Conservation (phyloP, 92 coral and sea anemone species). For the Siderastrea siderea region DNA sequence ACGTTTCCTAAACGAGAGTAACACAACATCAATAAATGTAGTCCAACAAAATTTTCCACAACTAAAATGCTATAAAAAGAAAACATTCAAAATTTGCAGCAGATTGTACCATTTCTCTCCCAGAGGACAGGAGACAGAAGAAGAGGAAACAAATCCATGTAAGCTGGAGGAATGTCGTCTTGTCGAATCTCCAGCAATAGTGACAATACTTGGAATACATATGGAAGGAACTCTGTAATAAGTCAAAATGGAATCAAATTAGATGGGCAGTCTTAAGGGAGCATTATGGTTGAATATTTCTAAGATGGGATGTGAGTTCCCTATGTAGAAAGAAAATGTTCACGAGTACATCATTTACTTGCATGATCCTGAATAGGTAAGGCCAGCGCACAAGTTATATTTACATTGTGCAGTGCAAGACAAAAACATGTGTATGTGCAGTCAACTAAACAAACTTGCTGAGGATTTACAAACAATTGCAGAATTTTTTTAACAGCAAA, state of each 20-base stretch:
- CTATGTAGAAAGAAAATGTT: too few species aligned
- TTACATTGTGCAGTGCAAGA: too few species aligned
- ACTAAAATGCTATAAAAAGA: background rate
- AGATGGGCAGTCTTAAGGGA: background rate
- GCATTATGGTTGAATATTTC: too few species aligned
- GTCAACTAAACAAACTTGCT: too few species aligned
- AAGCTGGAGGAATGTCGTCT: slow-evolving; percentile 86
- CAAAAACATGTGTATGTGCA: too few species aligned
- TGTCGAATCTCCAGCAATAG: slow-evolving; percentile 91
- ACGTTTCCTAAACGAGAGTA: slow-evolving; percentile 81
- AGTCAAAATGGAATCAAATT: background rate
- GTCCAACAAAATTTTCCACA: background rate
- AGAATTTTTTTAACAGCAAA: too few species aligned
- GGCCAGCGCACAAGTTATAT: too few species aligned
- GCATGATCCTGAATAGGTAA: too few species aligned
- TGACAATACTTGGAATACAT: slow-evolving; percentile 97
- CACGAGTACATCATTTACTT: too few species aligned
- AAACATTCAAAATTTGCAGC: background rate
- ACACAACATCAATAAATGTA: background rate
- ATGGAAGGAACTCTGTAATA: slow-evolving; percentile 92
- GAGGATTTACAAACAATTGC: too few species aligned
- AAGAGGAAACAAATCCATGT: slow-evolving; percentile 88
- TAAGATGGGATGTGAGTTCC: too few species aligned
- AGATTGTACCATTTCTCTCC: slow-evolving; percentile 91
- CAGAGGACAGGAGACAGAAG: slow-evolving; percentile 91